phyloP scores from a whole-genome alignment of 1,140 invertebrate species.

The Seison nebaliae region DNA sequence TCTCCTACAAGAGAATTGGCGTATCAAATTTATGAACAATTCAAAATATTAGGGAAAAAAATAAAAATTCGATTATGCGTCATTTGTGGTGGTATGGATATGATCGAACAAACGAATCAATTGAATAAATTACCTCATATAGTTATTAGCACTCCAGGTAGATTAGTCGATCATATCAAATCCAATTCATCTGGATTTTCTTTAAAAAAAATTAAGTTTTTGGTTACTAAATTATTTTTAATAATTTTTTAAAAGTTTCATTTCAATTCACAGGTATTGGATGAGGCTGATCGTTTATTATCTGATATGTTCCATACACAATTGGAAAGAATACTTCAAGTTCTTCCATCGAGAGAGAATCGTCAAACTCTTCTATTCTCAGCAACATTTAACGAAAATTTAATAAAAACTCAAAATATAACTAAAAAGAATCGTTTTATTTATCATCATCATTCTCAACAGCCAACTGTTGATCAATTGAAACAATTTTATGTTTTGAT shows the following conservation, averaged over 20 bases:
- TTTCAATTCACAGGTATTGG: conserved; percentile 19
- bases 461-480: conserved; percentile 51
- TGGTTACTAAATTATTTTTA: conserved; percentile 16
- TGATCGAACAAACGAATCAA: conserved; percentile 23
- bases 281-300: conserved; percentile 29
- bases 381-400: conserved; percentile 25
- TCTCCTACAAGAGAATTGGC: conserved; percentile 28
- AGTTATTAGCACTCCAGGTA: conserved; percentile 27
- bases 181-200: conserved; percentile 24
- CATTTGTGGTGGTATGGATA: conserved; percentile 27
- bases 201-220: conserved; percentile 24
- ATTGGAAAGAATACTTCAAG: conserved; percentile 24
- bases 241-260: not conserved
- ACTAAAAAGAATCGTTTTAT: conserved; percentile 19
- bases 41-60: conserved; percentile 31
- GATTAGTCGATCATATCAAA: conserved; percentile 26
- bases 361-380: conserved; percentile 29
- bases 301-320: conserved; percentile 29
- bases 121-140: conserved; percentile 25
- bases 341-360: conserved; percentile 21
- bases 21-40: conserved; percentile 48
- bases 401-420: conserved; percentile 20
- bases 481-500: conserved; percentile 66
- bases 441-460: not conserved
- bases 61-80: conserved; percentile 21